These are phyloP conservation scores for Poeciliopsis occidentalis DNA, from an alignment of 2,113 vertebrate genomes.

Conservation along the genomic window DNA sequence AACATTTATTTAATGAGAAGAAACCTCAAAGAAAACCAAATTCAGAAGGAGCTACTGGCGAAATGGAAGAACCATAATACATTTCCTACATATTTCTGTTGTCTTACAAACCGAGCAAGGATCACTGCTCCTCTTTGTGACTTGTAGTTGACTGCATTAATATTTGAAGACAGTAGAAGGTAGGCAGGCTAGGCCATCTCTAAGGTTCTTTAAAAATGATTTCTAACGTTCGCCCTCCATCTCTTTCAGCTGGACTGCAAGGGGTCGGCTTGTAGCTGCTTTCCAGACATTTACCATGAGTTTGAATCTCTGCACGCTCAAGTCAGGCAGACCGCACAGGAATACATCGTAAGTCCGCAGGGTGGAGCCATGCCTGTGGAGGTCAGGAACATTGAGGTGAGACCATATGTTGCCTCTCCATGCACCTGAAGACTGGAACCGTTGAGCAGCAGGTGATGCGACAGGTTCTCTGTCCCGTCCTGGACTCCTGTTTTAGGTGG, in stretches of 20 bases:
- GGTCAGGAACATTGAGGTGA: constrained; percentile 87
- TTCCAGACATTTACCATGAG: constrained; percentile 91
- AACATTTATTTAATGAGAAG: too few species aligned
- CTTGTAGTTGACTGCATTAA: not conserved
- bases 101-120: not conserved
- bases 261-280: constrained; percentile 76
- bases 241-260: constrained; percentile 84
- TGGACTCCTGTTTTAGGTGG: constrained; percentile 64
- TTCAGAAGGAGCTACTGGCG: too few species aligned
- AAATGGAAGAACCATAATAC: too few species aligned
- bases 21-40: too few species aligned
- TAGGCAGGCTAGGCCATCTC: not conserved
- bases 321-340: constrained; percentile 87
- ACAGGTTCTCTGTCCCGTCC: not conserved
- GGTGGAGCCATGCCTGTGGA: constrained; percentile 80
- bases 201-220: too few species aligned
- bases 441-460: not conserved
- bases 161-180: not conserved
- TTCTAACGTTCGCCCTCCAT: not conserved
- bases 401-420: fast-evolving
- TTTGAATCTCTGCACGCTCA: constrained; percentile 90
- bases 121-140: not conserved
- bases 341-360: constrained; percentile 82
- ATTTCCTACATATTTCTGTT: not conserved
- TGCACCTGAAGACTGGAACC: not conserved